These are phyloP conservation scores for Strix occidentalis DNA, from an alignment of 2,797 vertebrate species.

Conservation along the genomic window DNA sequence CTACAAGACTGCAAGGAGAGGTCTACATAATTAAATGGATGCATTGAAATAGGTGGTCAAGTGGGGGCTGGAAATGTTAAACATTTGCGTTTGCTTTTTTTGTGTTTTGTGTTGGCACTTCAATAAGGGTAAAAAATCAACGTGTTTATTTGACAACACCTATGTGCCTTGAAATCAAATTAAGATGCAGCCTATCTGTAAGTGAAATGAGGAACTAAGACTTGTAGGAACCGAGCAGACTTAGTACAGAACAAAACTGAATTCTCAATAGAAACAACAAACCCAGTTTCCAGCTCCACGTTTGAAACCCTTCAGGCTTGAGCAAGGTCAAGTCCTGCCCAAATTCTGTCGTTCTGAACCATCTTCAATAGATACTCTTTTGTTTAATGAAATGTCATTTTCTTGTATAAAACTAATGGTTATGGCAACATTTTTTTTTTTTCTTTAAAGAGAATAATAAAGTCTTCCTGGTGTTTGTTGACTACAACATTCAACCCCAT, in stretches of 20 bases:
- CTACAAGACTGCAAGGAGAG: background rate
- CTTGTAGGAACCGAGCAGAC: background rate
- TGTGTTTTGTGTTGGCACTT: background rate
- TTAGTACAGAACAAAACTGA: background rate
- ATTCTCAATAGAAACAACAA: background rate
- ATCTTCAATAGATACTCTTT: background rate
- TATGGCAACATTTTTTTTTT: background rate
- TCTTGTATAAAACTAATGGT: background rate
- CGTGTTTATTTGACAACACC: background rate
- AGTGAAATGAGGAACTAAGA: background rate
- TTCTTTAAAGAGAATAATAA: background rate
- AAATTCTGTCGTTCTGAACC: background rate
- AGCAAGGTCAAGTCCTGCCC: background rate
- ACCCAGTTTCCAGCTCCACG: background rate
- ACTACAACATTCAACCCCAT: background rate
- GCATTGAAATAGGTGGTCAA: background rate
- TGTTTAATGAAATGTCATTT: background rate
- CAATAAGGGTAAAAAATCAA: background rate
- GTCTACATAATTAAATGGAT: background rate
- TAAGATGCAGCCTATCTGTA: background rate
- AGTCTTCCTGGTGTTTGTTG: background rate
- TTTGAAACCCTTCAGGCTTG: background rate
- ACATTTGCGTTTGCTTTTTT: background rate
- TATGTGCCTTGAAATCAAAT: background rate
- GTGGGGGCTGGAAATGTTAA: background rate